Evolutionary conservation across 1,140 invertebrate species (phyloP).

Genomic region (Cotesia vestalis): DNA sequence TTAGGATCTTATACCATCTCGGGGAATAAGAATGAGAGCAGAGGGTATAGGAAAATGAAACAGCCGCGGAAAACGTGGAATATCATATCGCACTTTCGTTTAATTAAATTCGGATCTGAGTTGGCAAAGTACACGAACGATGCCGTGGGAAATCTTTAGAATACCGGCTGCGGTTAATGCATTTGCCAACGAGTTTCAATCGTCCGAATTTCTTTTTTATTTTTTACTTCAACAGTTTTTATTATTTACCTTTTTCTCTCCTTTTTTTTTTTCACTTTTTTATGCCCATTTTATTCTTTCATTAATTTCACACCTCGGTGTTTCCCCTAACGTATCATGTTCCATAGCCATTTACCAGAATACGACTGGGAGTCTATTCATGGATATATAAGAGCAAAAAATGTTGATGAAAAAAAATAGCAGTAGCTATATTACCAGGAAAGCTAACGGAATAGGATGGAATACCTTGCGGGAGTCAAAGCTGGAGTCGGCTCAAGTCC

Average conservation of each 20-base stretch:
- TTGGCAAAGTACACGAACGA: conserved; percentile 38
- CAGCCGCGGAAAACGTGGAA: conserved; percentile 44
- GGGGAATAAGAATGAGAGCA: background rate
- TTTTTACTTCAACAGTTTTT: conserved; percentile 30
- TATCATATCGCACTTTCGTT: conserved; percentile 64
- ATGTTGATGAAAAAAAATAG: too few species aligned
- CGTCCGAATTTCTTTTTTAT: conserved; percentile 45
- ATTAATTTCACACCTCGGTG: conserved; percentile 24
- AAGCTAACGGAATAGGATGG: background rate
- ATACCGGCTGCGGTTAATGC: conserved; percentile 64
- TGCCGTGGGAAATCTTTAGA: conserved; percentile 35
- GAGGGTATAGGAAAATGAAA: conserved; percentile 19
- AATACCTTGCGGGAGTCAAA: conserved; percentile 19
- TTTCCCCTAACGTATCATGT: background rate
- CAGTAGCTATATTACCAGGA: too few species aligned
- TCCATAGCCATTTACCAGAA: too few species aligned
- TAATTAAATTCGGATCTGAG: conserved; percentile 67
- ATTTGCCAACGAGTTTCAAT: conserved; percentile 59
- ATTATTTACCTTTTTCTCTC: conserved; percentile 14
- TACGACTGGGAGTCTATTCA: too few species aligned
- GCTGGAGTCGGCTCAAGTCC: conserved; percentile 16
- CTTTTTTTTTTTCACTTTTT: conserved; percentile 8
- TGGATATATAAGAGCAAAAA: too few species aligned
- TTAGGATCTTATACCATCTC: background rate
- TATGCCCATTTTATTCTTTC: conserved; percentile 14